A percentile compares a stretch with the other conserved stretches of the same genome.
Evolutionary conservation across 2,113 vertebrate species (phyloP).

Genomic region (Burhinus oedicnemus): DNA sequence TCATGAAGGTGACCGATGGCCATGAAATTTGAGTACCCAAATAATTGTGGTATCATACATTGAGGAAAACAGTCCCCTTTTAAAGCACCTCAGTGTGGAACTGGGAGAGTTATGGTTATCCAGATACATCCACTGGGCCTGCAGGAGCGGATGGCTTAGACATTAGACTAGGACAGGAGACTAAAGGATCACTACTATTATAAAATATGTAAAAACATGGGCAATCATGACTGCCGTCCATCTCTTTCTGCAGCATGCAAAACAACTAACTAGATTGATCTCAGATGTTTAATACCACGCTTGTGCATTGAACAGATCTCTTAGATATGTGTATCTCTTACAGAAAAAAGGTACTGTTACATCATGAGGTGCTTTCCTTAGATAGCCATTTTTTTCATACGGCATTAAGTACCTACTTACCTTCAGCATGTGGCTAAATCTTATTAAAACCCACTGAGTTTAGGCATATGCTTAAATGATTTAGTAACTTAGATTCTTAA

Average conservation of each 20-base stretch:
- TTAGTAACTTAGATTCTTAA: neutral
- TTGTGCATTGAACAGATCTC: neutral
- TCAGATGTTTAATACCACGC: neutral
- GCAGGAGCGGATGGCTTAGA: neutral
- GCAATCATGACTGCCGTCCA: rapidly evolving
- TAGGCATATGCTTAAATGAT: neutral
- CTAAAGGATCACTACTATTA: neutral
- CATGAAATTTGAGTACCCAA: neutral
- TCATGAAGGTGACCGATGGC: neutral
- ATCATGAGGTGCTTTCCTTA: neutral
- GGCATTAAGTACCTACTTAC: neutral
- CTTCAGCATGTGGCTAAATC: neutral
- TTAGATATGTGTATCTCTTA: neutral
- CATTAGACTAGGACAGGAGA: neutral
- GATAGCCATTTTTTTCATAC: neutral
- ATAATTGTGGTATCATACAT: neutral
- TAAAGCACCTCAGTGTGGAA: neutral
- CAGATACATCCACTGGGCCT: neutral
- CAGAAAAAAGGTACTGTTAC: neutral
- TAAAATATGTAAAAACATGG: neutral
- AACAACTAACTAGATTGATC: neutral
- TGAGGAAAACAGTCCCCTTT: neutral
- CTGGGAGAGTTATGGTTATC: neutral
- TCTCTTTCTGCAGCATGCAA: neutral
- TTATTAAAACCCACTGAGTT: neutral